Evolutionary conservation across 2,888 invertebrate genomes (phyloP), one percentile per base, ranked within the genome.

Genomic region (Sminthurides aquaticus): DNA sequence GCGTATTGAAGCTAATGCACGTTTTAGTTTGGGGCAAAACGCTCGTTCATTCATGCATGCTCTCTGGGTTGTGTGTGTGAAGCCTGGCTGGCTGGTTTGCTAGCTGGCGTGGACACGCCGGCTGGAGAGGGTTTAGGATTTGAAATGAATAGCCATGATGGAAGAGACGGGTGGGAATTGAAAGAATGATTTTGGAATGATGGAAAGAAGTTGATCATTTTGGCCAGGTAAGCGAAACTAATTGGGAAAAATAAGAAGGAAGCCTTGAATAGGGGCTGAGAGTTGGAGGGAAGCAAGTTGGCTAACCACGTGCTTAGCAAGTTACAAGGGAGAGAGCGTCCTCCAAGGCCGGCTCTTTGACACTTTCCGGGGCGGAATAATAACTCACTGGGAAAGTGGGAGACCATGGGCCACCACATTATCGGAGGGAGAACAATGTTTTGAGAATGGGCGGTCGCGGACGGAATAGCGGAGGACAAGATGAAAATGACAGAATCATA

Each of bases 191-290:
- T n/a, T n/a, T 34, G 43, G 43, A 34, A 34, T 34, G 18, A 52
- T 52, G 20, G 20, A 52, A 52, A 52, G 22, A 15, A 8, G 52
- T 52, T 52, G 18, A 52, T 52, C 52, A 52, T 20, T 52, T 22
- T 34, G 20, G 22, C 52, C 52, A 52, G 52, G 52, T 18, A 52
- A 20, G 20, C 52, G 52, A 15, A 22, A 52, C 52, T 52, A 52
- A 52, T 52, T 52, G 18, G 20, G 22, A 20, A 52, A 52, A 15
- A 52, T 22, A 52, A 20, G 52, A 18, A 52, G 20, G 52, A 8
- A 20, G 52, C 52, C 52, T 20, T 34, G 43, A 34, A 34, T 34
- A 34, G 15, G 5, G 43, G 43, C 8, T 34, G 43, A 34, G 43
- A n/a, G n/a, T n/a, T n/a, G n/a, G n/a, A n/a, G n/a, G n/a, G n/a